Percentiles rank a stretch among this genome's conserved stretches.
phyloP scores from a whole-genome alignment of 2,888 invertebrate species.

The Acanthococcus lagerstroemiae region DNA sequence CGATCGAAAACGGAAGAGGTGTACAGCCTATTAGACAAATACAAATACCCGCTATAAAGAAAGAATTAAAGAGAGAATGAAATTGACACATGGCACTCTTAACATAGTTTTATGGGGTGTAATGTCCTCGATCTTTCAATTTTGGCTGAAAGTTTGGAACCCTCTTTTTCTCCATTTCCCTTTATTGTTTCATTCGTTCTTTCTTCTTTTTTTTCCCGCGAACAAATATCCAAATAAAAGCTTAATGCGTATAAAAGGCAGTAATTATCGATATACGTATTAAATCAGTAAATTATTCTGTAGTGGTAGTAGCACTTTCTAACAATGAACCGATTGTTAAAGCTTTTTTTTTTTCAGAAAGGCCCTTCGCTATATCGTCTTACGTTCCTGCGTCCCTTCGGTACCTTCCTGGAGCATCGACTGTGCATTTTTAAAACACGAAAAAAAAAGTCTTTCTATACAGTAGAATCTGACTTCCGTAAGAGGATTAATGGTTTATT shows the following conservation, averaged over 20 bases:
- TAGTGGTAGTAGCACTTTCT: constrained; percentile 27
- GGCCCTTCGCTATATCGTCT: constrained; percentile 15
- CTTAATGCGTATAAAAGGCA: constrained; percentile 24
- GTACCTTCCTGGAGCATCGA: constrained; percentile 1
- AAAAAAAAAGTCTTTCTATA: constrained; percentile 25
- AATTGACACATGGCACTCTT: too few relatives aligned
- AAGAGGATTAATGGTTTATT: constrained; percentile 30
- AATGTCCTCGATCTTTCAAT: not conserved
- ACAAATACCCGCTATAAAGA: too few relatives aligned
- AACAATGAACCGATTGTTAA: constrained; percentile 29
- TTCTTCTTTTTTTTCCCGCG: not conserved
- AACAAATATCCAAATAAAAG: constrained; percentile 15
- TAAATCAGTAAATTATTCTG: constrained; percentile 30
- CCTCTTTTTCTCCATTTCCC: not conserved
- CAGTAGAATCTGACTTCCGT: constrained; percentile 21
- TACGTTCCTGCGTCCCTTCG: constrained; percentile 8
- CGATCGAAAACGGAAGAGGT: too few relatives aligned
- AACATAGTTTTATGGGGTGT: too few relatives aligned
- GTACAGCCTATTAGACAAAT: too few relatives aligned
- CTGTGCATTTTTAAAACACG: constrained; percentile 20
- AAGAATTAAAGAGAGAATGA: too few relatives aligned
- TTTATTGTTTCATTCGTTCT: not conserved
- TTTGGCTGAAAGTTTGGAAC: not conserved
- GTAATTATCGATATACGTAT: constrained; percentile 30
- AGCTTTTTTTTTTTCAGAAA: constrained; percentile 24